Base-by-base conservation (phyloP, 2,113 vertebrate genomes). In the Hydropotes inermis region DNA sequence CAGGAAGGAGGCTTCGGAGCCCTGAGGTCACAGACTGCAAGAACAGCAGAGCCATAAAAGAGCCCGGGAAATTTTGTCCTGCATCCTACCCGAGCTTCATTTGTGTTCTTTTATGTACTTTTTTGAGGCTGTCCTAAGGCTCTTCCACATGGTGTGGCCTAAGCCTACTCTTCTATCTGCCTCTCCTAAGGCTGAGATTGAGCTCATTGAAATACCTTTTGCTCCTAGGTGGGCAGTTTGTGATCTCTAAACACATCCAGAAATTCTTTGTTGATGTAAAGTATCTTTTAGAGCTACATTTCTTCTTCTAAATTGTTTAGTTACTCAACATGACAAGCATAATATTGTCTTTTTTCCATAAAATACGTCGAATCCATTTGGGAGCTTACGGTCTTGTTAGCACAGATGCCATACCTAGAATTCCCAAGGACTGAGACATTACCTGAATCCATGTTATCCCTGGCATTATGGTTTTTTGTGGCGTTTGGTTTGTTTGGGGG, bases 241-340 rank as follows among this genome's bases (percentile, higher is more conserved):
- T 58, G 43, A 70, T 83, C 17, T 30, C 12, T 50, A 94, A 95
- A 82, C 43, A 14, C 30, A 78, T 25, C 54, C n/a, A 47, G 30
- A 91, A 79, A 28, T 81, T 60, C 55, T 81, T 70, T 17, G 11
- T 33, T 43, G 27, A 70, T n/a, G 50, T 39, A 50, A 92, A 54
- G 50, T 11, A 25, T 33, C 39, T 92, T 95, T 50, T 11, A 33
- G 55, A 87, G 86, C 36, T 91, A 19, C 19, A 58, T 61, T 64
- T 92, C 43, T 84, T 82, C 85, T 93, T 57, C 61, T 87, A 47
- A 83, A 86, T 58, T 61, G 91, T 81, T 97, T 58, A 89, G 76
- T 39, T 27, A 78, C 45, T 89, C 67, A 43, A 33, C 28, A 19
- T 61, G 61, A 50, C 43, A 12, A 36, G 27, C 21, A 16, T 39